Evolutionary conservation across 2,888 invertebrate genomes (phyloP).

Genomic region (Escarpia spicata): DNA sequence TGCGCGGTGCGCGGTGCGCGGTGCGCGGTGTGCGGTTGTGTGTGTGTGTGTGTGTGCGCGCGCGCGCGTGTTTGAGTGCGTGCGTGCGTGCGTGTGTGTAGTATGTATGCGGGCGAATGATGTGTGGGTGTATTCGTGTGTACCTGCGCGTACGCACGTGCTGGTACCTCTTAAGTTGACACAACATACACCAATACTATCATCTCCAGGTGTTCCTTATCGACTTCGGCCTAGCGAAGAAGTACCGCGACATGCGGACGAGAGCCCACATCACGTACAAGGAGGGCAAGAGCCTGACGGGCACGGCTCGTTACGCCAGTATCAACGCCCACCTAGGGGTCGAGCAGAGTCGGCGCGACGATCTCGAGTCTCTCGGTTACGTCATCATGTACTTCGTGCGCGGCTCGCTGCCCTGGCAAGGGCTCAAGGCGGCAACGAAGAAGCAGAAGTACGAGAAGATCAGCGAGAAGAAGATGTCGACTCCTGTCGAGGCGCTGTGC

Average conservation of each 20-base stretch:
- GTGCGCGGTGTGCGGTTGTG: too few species aligned
- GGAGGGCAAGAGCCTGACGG: slow-evolving; percentile 52
- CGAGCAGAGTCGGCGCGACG: slow-evolving; percentile 52
- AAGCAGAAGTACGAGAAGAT: slow-evolving; percentile 48
- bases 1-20: too few species aligned
- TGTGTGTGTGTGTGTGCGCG: too few species aligned
- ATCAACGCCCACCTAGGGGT: slow-evolving; percentile 53
- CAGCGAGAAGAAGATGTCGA: slow-evolving; percentile 46
- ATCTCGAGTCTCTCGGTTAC: slow-evolving; percentile 54
- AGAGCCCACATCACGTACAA: slow-evolving; percentile 49
- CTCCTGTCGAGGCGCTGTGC: slow-evolving; percentile 43
- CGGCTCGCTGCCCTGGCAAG: slow-evolving; percentile 53
- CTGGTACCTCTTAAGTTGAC: neutral
- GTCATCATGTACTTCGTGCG: slow-evolving; percentile 53
- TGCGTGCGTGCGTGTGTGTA: neutral
- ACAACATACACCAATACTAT: neutral
- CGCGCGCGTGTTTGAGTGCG: too few species aligned
- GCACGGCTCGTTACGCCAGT: slow-evolving; percentile 53
- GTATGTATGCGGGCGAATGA: neutral
- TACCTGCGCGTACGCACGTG: neutral
- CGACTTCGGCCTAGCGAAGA: slow-evolving; percentile 52
- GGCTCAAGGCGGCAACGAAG: slow-evolving; percentile 48
- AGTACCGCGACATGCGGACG: slow-evolving; percentile 49
- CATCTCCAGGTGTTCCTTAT: slow-evolving; percentile 40
- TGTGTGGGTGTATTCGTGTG: neutral